Evolutionary conservation across 2,113 vertebrate genomes (phyloP).

Genomic region (Pitta sordida): DNA sequence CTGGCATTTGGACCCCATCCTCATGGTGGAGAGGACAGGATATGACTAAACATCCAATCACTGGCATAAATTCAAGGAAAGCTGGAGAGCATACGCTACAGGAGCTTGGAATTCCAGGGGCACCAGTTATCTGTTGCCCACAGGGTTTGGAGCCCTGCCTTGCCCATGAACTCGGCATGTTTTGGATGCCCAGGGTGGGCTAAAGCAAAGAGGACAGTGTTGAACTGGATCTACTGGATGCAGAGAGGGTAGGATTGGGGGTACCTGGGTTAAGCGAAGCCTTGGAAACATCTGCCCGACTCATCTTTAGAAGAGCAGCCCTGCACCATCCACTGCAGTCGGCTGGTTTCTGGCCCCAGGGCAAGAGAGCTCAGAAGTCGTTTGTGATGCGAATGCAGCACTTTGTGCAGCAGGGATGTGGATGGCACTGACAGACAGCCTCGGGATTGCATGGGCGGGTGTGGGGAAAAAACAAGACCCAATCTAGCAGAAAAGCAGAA

Average conservation of each 20-base stretch:
- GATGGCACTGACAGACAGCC: background rate
- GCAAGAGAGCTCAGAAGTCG: background rate
- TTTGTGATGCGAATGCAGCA: background rate
- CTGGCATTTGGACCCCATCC: background rate
- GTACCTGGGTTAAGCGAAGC: background rate
- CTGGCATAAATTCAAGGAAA: background rate
- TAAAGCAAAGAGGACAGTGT: background rate
- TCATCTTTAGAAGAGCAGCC: background rate
- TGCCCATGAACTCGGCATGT: fast-evolving
- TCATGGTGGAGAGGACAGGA: background rate
- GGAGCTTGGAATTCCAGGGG: background rate
- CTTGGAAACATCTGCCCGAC: background rate
- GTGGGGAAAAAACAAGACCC: background rate
- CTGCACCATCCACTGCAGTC: background rate
- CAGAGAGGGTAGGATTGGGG: background rate
- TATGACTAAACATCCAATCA: background rate
- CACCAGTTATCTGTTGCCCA: background rate
- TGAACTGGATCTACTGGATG: fast-evolving
- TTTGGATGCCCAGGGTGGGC: background rate
- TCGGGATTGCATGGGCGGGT: background rate
- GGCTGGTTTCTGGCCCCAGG: background rate
- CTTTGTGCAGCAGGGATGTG: background rate
- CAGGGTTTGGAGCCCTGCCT: background rate
- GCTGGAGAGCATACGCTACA: background rate
- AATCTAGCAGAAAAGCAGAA: slow-evolving; percentile 33